Evolutionary conservation across 2,888 invertebrate species (phyloP), one percentile per base, ranked within the genome.

Genomic region (Silvanus unidentatus): DNA sequence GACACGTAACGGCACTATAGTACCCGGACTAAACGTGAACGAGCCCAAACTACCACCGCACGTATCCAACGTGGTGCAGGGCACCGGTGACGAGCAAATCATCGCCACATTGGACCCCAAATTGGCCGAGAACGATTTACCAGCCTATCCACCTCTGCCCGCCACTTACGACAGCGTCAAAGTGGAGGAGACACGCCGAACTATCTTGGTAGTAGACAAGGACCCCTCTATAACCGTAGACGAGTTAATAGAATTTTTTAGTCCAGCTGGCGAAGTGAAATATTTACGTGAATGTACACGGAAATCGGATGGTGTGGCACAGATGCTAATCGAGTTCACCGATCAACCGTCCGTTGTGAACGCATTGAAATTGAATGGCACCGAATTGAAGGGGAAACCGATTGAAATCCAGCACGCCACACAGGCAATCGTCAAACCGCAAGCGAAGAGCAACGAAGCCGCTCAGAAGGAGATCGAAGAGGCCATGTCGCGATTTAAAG

Each of bases 401-500:
- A 59, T 78, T 2, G 77, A 82, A 73, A 85, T 98, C 6, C 85
- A 85, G 58, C 98, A 98, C 73, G 88, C 97, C 0, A 91, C 88
- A 1, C 91, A 93, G 66, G 86, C 93, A 0, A 94, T 96, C 50
- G 80, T 84, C 1, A 92, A 92, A 64, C 96, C 96, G 0, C 93
- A 93, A 68, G 89, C 93, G 0, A 95, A 96, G 70, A 94, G 92
- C 56, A 94, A 94, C 66, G 94, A 95, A 68, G 94, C 93, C 1
- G 95, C 95, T 0, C 91, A 95, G 64, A 82, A 88, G 36, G 96
- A 96, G 74, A 94, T 97, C 44, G 95, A 96, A 69, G 95, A 95
- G 69, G 96, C 95, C 1, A 95, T 99, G 94, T 89, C 92, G 37
- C 78, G 95, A 50, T 94, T 96, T 0, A 94, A 94, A 66, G 96